phyloP scores from a whole-genome alignment of 2,113 vertebrate species.

The Nycticorax nycticorax region DNA sequence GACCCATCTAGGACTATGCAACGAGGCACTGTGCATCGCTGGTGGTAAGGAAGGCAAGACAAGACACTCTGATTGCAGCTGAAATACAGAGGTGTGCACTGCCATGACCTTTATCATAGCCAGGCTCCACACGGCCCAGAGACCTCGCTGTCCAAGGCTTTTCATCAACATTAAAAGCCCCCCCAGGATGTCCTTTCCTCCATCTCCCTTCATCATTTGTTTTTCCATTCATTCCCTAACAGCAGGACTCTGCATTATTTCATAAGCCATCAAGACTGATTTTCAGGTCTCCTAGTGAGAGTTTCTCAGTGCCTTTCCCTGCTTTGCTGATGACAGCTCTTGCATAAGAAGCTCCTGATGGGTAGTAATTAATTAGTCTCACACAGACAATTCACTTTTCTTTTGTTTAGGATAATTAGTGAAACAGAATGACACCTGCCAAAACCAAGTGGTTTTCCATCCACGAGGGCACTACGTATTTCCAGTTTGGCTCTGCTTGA shows the following conservation, averaged over 20 bases:
- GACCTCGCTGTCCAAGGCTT: rapidly evolving
- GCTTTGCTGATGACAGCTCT: neutral
- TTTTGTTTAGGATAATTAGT: neutral
- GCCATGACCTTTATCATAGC: rapidly evolving
- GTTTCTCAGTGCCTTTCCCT: neutral
- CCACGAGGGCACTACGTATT: neutral
- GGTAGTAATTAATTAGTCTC: neutral
- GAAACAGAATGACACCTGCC: neutral
- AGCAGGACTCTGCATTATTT: neutral
- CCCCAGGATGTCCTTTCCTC: neutral
- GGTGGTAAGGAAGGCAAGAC: neutral
- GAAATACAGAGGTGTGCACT: neutral
- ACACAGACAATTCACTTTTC: neutral
- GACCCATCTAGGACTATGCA: rapidly evolving
- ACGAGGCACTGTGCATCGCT: rapidly evolving
- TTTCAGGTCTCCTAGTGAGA: neutral
- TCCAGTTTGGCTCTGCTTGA: neutral
- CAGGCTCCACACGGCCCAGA: neutral
- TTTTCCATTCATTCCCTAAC: neutral
- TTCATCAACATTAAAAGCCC: neutral
- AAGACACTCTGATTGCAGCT: neutral
- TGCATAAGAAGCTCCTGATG: neutral
- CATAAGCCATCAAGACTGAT: neutral
- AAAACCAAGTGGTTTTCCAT: neutral
- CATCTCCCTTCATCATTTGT: neutral